A percentile compares a stretch with the other conserved stretches of the same genome.
Conservation (phyloP, 2,113 vertebrate genomes). For the Macrotis lagotis region DNA sequence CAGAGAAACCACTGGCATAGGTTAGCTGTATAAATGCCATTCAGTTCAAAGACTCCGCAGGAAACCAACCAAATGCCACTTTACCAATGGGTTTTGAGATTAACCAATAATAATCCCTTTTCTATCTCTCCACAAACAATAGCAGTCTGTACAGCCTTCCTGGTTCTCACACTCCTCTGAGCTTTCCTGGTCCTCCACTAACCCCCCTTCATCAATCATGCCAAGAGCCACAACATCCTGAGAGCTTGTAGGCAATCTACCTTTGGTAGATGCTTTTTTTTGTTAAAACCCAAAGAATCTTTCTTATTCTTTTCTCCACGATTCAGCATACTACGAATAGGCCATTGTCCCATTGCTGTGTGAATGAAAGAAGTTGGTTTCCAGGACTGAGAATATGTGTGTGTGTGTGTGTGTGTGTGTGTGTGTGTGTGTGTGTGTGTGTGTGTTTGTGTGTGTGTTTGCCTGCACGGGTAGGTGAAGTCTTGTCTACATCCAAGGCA, state of each 20-base stretch:
- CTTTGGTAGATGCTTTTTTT: not conserved
- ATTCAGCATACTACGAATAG: not conserved
- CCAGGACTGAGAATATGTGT: not conserved
- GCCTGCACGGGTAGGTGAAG: not conserved
- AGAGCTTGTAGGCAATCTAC: not conserved
- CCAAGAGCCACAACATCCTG: not conserved
- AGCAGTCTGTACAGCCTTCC: not conserved
- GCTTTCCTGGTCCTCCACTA: not conserved
- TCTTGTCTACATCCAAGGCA: not conserved
- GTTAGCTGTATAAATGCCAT: not conserved
- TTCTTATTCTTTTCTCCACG: not conserved
- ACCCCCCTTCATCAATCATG: not conserved
- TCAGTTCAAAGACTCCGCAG: not conserved
- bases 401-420: too few relatives aligned
- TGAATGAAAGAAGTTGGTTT: not conserved
- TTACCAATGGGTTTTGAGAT: slow-evolving; percentile 1
- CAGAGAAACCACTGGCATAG: not conserved
- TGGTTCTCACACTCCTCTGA: not conserved
- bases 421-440: too few relatives aligned
- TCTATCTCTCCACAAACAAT: not conserved
- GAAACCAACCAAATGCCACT: not conserved
- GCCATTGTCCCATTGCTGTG: not conserved
- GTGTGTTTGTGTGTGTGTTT: not conserved
- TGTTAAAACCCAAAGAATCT: not conserved
- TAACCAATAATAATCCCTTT: slow-evolving; percentile 9